Evolutionary conservation across 2,888 invertebrate species (phyloP), one percentile per base, ranked within the genome.

Genomic region (Sarcophaga subvicina): DNA sequence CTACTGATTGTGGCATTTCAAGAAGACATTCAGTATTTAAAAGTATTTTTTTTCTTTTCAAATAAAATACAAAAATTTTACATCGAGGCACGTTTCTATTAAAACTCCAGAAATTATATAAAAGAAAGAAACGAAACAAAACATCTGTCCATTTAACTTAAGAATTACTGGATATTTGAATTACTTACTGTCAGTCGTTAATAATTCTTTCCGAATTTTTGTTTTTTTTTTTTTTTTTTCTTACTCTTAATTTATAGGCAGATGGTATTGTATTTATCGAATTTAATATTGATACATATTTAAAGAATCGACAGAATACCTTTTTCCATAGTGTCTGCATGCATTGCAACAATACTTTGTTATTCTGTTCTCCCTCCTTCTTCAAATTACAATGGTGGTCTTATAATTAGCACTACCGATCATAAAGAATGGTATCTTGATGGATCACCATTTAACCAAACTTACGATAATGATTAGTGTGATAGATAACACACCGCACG

Each of bases 11-110:
- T 54, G 37, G 49, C 12, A 69, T 72, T 81, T 84, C 37, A 63
- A 78, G 45, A 73, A 66, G 62, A 72, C 80, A 77, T 85, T 72
- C 63, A 25, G 12, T 54, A 66, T 54, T 70, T 49, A 73, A 45
- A 27, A 54, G 54, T 2, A n/a, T 64, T 49, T 66, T 45, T 64
- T 70, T 49, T 20, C 12, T 12, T 59, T 71, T 77, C 49, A 87
- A 81, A 54, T 70, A 80, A 80, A 66, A 75, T 81, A 63, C 70
- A 54, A 54, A 37, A 14, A 54, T 78, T 64, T 70, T 25, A 54
- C 78, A 71, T 79, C 72, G 47, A 59, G 81, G 75, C 81, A 84
- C 81, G 87, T 84, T 37, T 78, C 62, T 60, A 4, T 67, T 69
- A 22, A 70, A 22, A 54, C 63, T n/a, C 37, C 25, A 63, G 27